Evolutionary conservation across 2,113 vertebrate genomes (phyloP).

Genomic region (Dendropsophus ebraccatus): DNA sequence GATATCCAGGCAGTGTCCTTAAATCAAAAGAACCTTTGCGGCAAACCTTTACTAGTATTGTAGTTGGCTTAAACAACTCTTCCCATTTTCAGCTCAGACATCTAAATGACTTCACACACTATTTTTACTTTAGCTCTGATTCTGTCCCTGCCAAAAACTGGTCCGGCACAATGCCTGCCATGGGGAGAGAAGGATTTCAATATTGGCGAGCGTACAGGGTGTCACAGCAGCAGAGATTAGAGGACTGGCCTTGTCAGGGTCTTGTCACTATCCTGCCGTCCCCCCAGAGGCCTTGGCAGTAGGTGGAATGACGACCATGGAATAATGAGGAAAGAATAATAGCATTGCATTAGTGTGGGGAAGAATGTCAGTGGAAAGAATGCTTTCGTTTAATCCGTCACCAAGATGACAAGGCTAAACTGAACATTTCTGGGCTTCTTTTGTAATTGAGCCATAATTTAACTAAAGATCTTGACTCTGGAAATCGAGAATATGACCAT

Average conservation of each 20-base stretch:
- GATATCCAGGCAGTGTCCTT: not conserved
- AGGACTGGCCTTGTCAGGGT: constrained; percentile 23
- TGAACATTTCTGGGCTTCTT: constrained; percentile 23
- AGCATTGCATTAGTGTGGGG: constrained; percentile 25
- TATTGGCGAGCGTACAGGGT: constrained; percentile 19
- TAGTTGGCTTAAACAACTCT: not conserved
- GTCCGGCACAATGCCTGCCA: constrained; percentile 6
- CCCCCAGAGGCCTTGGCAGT: constrained; percentile 41
- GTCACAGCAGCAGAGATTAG: constrained; percentile 30
- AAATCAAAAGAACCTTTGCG: not conserved
- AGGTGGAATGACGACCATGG: constrained; percentile 31
- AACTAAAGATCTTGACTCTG: not conserved
- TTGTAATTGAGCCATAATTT: constrained; percentile 24
- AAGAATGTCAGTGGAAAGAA: constrained; percentile 35
- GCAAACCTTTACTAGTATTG: not conserved
- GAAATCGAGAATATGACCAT: not conserved
- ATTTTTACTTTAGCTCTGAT: constrained; percentile 27
- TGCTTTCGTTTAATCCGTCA: constrained; percentile 27
- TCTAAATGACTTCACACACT: not conserved
- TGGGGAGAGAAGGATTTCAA: constrained; percentile 15
- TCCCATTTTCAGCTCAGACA: constrained; percentile 30
- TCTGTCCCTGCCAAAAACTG: not conserved
- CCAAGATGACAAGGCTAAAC: constrained; percentile 30
- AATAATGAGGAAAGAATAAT: constrained; percentile 41
- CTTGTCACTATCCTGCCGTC: constrained; percentile 31